Percentiles rank a stretch among this genome's conserved stretches.
phyloP scores from a whole-genome alignment of 2,113 vertebrate species.

The Erpornis zantholeuca region DNA sequence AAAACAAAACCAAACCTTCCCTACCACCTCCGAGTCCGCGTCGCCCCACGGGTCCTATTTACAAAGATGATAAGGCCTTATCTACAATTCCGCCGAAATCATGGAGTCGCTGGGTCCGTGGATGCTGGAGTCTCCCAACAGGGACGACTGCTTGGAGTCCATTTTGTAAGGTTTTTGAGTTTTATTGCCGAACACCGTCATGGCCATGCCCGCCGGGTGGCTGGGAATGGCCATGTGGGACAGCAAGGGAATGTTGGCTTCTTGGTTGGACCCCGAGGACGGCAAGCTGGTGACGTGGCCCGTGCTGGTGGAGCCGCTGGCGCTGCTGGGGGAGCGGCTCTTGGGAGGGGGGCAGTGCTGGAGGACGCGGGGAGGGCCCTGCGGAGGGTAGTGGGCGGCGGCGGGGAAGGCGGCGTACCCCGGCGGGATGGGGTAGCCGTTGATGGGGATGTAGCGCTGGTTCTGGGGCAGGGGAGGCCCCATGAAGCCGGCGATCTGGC shows the following conservation, averaged over 20 bases:
- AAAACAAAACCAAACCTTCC: slow-evolving; percentile 43
- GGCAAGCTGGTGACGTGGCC: slow-evolving; percentile 95
- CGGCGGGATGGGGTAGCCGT: slow-evolving; percentile 92
- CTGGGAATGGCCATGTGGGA: slow-evolving; percentile 87
- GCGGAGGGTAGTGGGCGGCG: slow-evolving; percentile 85
- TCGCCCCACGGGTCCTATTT: slow-evolving; percentile 69
- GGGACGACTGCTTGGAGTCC: slow-evolving; percentile 87
- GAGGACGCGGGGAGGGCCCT: slow-evolving; percentile 82
- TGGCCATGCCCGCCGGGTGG: slow-evolving; percentile 76
- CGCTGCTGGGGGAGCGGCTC: slow-evolving; percentile 96
- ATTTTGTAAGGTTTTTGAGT: slow-evolving; percentile 87
- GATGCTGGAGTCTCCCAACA: slow-evolving; percentile 83
- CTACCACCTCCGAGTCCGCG: slow-evolving; percentile 62
- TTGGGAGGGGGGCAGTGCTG: slow-evolving; percentile 96
- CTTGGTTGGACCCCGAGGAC: slow-evolving; percentile 95
- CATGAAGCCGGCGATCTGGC: slow-evolving; percentile 86
- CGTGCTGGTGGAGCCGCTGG: slow-evolving; percentile 97
- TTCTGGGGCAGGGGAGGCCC: slow-evolving; percentile 82
- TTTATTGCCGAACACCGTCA: slow-evolving; percentile 85
- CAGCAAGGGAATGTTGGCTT: slow-evolving; percentile 93
- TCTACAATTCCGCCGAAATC: slow-evolving; percentile 92
- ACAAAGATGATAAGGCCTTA: slow-evolving; percentile 65
- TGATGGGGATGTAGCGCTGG: slow-evolving; percentile 95
- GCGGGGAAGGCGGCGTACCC: slow-evolving; percentile 94
- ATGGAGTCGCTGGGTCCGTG: slow-evolving; percentile 89